These are phyloP conservation scores for Oxyteleia sp. DNA, from an alignment of 2,888 invertebrate genomes.

Conservation along the genomic window DNA sequence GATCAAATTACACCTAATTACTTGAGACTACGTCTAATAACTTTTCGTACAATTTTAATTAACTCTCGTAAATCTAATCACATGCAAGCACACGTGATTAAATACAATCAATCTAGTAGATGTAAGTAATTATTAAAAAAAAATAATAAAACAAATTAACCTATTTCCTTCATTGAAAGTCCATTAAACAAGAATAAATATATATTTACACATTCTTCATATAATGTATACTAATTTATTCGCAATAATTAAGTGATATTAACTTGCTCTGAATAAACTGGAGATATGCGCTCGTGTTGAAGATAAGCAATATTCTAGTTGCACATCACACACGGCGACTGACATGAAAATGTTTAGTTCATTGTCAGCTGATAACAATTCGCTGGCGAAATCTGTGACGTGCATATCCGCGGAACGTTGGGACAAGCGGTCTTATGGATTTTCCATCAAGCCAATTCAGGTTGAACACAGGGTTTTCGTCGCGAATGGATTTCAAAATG, in stretches of 20 bases:
- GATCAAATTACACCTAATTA: no score
- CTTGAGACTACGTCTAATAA: no score
- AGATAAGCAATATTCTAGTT: neutral
- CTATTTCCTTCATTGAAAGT: no score
- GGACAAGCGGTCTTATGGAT: constrained; percentile 1
- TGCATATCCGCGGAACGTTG: neutral
- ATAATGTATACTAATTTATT: neutral
- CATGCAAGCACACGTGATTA: no score
- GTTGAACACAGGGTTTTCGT: neutral
- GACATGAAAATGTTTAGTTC: constrained; percentile 21
- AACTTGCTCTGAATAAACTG: neutral
- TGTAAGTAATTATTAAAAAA: no score
- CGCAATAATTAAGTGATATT: neutral
- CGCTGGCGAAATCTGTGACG: constrained; percentile 18
- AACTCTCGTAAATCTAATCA: no score
- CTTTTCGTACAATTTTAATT: no score
- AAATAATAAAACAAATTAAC: no score
- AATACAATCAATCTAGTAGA: no score
- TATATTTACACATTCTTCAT: no score
- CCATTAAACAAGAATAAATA: no score
- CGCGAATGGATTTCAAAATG: neutral
- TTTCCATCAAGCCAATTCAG: neutral
- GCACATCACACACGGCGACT: constrained; percentile 1
- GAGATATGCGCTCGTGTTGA: neutral
- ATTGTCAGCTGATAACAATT: constrained; percentile 30